phyloP scores from a whole-genome alignment of 1,140 invertebrate species.

The Antheraea pernyi region DNA sequence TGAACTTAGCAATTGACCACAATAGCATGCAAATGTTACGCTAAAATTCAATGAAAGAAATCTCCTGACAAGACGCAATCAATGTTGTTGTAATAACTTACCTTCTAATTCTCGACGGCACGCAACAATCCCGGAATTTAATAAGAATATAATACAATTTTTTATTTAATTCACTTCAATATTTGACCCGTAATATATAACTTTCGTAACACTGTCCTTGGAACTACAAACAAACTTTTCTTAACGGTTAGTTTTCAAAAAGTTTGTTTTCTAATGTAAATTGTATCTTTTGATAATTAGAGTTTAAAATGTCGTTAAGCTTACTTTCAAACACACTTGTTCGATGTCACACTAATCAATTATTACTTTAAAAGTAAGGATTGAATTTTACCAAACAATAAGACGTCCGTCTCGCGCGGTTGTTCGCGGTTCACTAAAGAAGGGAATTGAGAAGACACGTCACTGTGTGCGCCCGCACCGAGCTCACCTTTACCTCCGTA shows the following conservation, averaged over 20 bases:
- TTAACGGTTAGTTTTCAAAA: conserved; percentile 26
- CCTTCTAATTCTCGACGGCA: conserved; percentile 25
- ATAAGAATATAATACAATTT: conserved; percentile 32
- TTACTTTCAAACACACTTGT: neutral
- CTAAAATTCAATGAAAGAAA: neutral
- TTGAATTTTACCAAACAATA: conserved; percentile 18
- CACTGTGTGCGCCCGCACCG: conserved; percentile 66
- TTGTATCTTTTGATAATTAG: neutral
- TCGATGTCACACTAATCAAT: conserved; percentile 44
- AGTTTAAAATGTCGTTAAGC: neutral
- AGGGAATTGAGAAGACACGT: conserved; percentile 67
- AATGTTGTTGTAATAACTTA: conserved; percentile 15
- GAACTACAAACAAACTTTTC: conserved; percentile 33
- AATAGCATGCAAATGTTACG: conserved; percentile 1
- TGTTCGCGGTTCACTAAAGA: conserved; percentile 63
- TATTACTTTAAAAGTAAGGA: conserved; percentile 20
- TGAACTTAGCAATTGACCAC: neutral
- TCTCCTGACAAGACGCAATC: conserved; percentile 9
- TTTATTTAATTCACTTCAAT: conserved; percentile 9
- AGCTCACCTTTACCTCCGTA: conserved; percentile 62
- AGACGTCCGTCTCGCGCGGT: conserved; percentile 38
- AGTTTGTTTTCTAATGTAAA: conserved; percentile 15
- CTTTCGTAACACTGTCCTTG: conserved; percentile 59
- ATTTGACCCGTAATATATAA: conserved; percentile 21
- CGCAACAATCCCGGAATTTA: conserved; percentile 52